Base-by-base conservation (phyloP, 2,797 vertebrate species). In the Poecilia wingei region DNA sequence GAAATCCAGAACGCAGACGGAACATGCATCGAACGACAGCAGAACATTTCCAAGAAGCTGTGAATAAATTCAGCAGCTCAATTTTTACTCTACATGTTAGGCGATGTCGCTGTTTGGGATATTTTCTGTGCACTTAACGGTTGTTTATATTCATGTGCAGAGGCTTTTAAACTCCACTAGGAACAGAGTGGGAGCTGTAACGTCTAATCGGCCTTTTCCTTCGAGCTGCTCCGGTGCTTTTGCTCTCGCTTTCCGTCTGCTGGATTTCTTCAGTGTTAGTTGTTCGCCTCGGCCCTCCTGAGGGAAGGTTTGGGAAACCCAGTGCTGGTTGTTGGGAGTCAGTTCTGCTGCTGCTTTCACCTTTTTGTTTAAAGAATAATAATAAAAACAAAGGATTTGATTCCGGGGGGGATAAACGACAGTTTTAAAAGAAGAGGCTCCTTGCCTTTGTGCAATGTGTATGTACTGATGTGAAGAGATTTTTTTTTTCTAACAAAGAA, bases 401-500 rank as follows among this genome's bases (percentile, higher is more conserved):
- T 82, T 79, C 12, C 31, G 31, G 6, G 9, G 51, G 46, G 53
- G 3, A 6, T 33, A 69, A 59, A 55, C 39, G 14, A 61, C 18
- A 59, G 33, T 59, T 78, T n/a, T 20, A 51, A 74, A 76, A 10
- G 53, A 55, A 93, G 74, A 28, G 81, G 77, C 76, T 82, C 51
- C 83, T 75, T 88, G 86, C 88, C 81, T 86, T 69, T 88, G 92
- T 94, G 93, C 91, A 92, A 93, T 91, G 88, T 83, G 73, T 93
- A 91, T 89, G 90, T 94, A 79, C 83, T 93, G 88, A 93, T 87
- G 89, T 94, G 87, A 90, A 92, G 80, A 89, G 82, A 72, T 90
- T 86, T 88, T 87, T 86, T 84, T 89, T 55, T 89, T 91, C 82
- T 90, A 80, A 85, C 90, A 88, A 89, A 69, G 69, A 92, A 94